Conservation (phyloP, 2,888 invertebrate genomes). For the Aquatica leii region DNA sequence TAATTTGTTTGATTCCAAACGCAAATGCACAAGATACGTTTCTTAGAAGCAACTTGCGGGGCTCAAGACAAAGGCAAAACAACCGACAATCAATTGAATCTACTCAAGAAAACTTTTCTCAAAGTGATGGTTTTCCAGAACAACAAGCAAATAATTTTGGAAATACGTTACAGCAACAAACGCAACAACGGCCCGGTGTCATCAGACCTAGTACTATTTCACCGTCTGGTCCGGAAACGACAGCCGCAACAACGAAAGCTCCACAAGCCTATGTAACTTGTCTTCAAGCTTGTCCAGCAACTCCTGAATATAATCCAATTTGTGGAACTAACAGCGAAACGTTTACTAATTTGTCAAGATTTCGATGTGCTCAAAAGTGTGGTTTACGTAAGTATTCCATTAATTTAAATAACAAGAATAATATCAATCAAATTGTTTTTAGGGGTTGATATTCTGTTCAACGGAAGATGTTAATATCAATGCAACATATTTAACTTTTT, state of each 20-base stretch:
- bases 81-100: too few relatives aligned
- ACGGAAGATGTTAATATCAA: not conserved
- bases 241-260: conserved; percentile 5
- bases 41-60: too few relatives aligned
- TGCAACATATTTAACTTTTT: too few relatives aligned
- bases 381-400: conserved; percentile 22
- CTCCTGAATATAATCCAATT: conserved; percentile 22
- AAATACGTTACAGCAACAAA: not conserved
- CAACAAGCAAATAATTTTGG: not conserved
- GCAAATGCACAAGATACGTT: too few relatives aligned
- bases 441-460: not conserved
- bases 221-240: not conserved
- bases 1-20: too few relatives aligned
- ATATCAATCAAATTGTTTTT: not conserved
- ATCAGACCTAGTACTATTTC: not conserved
- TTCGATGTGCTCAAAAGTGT: conserved; percentile 23
- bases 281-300: conserved; percentile 7
- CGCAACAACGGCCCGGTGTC: not conserved
- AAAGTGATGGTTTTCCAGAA: too few relatives aligned
- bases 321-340: conserved; percentile 18
- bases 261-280: conserved; percentile 2
- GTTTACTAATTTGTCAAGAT: conserved; percentile 12
- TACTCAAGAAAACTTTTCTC: too few relatives aligned
- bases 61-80: too few relatives aligned
- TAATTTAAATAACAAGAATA: too few relatives aligned